Evolutionary conservation across 2,113 vertebrate genomes (phyloP), one percentile per base, ranked within the genome.

Genomic region (Ciconia boyciana): DNA sequence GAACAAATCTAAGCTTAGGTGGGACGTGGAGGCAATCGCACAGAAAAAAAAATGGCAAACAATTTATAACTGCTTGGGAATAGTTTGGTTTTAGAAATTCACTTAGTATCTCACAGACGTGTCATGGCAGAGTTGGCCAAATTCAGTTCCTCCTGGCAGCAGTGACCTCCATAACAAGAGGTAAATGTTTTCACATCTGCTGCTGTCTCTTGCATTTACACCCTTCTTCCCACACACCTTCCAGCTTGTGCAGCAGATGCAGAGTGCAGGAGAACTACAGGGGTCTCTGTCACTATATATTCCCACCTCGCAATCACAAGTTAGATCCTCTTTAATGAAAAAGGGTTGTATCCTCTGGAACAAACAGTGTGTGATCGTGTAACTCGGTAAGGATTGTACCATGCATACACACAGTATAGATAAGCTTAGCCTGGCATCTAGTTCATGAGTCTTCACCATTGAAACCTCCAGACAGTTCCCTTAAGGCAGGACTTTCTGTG

Each of bases 61-160:
- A 34, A 43, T 41, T 64, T 64, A 44, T 65, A 36, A 52, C 49
- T 70, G 17, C 36, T 61, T 86, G 32, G 29, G 36, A 75, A 91
- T 51, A 34, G 8, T 81, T 93, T 78, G 13, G 9, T 11, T 89
- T 87, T 83, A 90, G 71, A 78, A 74, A 89, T 28, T 78, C 6
- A 10, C 26, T 81, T 49, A 48, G 22, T 66, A 51, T 79, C 34
- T 64, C 36, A 43, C n/a, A 79, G n/a, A 32, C 1, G 0, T 48
- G 29, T 51, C 29, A 19, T 18, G 12, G 29, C 31, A 36, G 13
- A 79, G 13, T 31, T 66, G 71, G 41, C 39, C 0, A 0, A 76
- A 72, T 54, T 69, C 57, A 61, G 16, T 69, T 84, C 65, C 52
- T 72, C 13, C 66, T 48, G 51, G 49, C 21, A 83, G 44, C 36